Evolutionary conservation across 2,888 invertebrate species (phyloP).

Genomic region (Timandra comae): DNA sequence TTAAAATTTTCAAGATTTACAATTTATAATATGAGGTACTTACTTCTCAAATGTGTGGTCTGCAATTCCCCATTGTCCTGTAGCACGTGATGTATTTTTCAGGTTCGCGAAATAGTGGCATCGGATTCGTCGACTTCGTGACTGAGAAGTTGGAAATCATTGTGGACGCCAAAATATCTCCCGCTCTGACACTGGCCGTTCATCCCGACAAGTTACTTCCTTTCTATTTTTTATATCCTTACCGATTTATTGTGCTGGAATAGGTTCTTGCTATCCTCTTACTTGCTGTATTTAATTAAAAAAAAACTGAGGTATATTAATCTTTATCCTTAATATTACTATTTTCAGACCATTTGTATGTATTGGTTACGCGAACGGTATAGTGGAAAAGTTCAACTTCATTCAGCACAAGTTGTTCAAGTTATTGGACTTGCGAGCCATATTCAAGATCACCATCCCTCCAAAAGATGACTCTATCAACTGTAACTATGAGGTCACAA

Average conservation of each 20-base stretch:
- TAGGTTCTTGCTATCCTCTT: no score
- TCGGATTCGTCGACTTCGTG: slow-evolving; percentile 68
- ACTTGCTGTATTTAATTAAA: no score
- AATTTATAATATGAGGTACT: no score
- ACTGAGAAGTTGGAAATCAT: slow-evolving; percentile 58
- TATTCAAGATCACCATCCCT: slow-evolving; percentile 43
- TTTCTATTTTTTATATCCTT: no score
- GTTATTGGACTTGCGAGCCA: slow-evolving; percentile 43
- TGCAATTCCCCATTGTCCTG: no score
- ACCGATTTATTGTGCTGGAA: no score
- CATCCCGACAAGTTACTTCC: slow-evolving; percentile 69
- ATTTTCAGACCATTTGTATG: slow-evolving; percentile 59
- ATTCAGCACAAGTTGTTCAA: slow-evolving; percentile 40
- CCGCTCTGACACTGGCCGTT: slow-evolving; percentile 55
- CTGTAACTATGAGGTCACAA: slow-evolving; percentile 32
- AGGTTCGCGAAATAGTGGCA: slow-evolving; percentile 64
- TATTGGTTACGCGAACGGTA: slow-evolving; percentile 67
- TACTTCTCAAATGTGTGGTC: no score
- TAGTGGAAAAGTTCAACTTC: slow-evolving; percentile 62
- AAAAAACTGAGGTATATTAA: no score
- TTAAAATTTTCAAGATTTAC: no score
- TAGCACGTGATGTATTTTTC: no score
- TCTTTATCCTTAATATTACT: no score
- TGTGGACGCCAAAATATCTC: slow-evolving; percentile 50
- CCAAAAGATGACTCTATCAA: slow-evolving; percentile 53